Percentiles rank a stretch among this genome's conserved stretches.
Conservation (phyloP, 37 sponge, comb jelly and placozoan genomes). For the Hexactinellida sp. region DNA sequence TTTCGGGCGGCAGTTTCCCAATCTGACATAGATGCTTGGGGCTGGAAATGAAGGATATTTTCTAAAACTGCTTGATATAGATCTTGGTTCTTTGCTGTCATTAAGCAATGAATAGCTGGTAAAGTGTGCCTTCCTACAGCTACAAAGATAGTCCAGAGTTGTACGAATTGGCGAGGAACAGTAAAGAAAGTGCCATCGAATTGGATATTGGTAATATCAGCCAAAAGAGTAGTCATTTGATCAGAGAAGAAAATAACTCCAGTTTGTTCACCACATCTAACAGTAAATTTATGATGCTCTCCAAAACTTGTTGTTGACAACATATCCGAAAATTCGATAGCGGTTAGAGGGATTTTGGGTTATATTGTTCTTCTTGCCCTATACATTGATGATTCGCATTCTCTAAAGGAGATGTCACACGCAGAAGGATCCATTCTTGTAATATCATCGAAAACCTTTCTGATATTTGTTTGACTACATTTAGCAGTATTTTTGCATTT, state of each 20-base stretch:
- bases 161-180: not conserved
- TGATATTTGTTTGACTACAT: not conserved
- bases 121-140: not conserved
- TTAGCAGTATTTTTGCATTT: not conserved
- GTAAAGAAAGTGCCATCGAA: not conserved
- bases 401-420: not conserved
- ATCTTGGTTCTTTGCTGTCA: not conserved
- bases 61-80: not conserved
- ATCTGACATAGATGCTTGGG: not conserved
- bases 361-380: not conserved
- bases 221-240: not conserved
- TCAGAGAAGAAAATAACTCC: not conserved
- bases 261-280: not conserved
- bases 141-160: not conserved
- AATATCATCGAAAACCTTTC: not conserved
- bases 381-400: conserved; percentile 1
- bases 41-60: not conserved
- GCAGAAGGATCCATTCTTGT: not conserved
- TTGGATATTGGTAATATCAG: not conserved
- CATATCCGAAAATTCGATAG: not conserved
- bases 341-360: not conserved
- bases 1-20: not conserved
- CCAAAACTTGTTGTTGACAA: not conserved
- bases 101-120: not conserved
- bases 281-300: not conserved